A percentile compares a stretch with the other conserved stretches of the same genome.
These are phyloP conservation scores for Porites australiensis DNA, from an alignment of 64 coral and sea anemone species.

Conservation along the genomic window DNA sequence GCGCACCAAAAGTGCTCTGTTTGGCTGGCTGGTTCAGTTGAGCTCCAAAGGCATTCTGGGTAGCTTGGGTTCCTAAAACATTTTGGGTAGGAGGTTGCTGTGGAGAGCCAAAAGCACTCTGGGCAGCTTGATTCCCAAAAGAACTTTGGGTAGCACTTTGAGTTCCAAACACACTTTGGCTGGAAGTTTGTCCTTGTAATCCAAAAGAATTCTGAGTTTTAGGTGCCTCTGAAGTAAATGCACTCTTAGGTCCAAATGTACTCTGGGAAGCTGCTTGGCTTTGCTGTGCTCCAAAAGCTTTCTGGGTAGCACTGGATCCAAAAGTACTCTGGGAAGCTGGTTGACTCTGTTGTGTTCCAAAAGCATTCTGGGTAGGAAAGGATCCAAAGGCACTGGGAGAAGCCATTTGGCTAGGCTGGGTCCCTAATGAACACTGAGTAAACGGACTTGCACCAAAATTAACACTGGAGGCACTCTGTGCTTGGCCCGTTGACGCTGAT, in stretches of 20 bases:
- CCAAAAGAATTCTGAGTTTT: too few species aligned
- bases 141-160: not conserved
- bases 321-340: conserved; percentile 9
- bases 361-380: conserved; percentile 13
- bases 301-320: not conserved
- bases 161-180: not conserved
- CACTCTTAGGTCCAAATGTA: not conserved
- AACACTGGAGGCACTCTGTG: not conserved
- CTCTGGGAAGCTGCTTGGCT: not conserved
- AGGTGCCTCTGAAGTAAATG: too few species aligned
- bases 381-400: conserved; percentile 24
- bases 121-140: conserved; percentile 12
- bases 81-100: not conserved
- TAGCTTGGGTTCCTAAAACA: conserved; percentile 22
- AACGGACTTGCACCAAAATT: conserved; percentile 30
- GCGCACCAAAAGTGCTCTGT: conserved; percentile 16
- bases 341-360: conserved; percentile 32
- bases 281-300: conserved; percentile 33
- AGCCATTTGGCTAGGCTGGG: conserved; percentile 1
- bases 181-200: not conserved
- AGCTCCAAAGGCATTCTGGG: conserved; percentile 30
- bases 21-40: not conserved
- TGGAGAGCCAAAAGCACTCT: conserved; percentile 16
- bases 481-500: not conserved
- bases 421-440: conserved; percentile 25